phyloP scores from a whole-genome alignment of 2,797 vertebrate species.

The Megalops cyprinoides region DNA sequence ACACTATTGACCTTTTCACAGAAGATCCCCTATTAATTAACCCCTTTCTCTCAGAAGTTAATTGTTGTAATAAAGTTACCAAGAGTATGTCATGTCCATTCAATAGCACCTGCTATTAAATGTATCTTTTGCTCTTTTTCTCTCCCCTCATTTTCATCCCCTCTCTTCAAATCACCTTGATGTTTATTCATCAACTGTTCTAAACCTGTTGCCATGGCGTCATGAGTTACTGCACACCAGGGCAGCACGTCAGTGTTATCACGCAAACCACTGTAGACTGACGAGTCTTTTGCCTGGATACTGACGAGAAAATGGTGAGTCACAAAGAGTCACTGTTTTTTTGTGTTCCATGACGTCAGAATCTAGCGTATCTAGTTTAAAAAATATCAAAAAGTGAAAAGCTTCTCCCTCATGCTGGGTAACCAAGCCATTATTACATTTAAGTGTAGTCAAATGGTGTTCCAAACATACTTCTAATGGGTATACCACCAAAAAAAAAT shows the following conservation, averaged over 20 bases:
- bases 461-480: no score
- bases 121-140: constrained; percentile 4
- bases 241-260: not conserved
- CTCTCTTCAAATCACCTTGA: constrained; percentile 12
- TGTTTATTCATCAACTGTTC: constrained; percentile 45
- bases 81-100: no score
- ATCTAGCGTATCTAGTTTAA: not conserved
- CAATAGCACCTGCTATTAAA: no score
- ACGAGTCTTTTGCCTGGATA: constrained; percentile 31
- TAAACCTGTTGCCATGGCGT: constrained; percentile 49
- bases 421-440: no score
- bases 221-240: not conserved
- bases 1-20: no score
- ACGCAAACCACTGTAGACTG: not conserved
- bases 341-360: constrained; percentile 41
- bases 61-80: no score
- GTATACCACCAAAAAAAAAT: no score
- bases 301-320: constrained; percentile 37
- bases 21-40: no score
- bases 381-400: no score
- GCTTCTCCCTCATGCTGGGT: no score
- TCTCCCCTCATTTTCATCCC: constrained; percentile 1
- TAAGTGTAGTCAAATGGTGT: no score
- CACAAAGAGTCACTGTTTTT: constrained; percentile 43
- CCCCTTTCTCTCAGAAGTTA: no score